Base-by-base conservation (phyloP, 2,888 invertebrate genomes). In the Netelia inedita region DNA sequence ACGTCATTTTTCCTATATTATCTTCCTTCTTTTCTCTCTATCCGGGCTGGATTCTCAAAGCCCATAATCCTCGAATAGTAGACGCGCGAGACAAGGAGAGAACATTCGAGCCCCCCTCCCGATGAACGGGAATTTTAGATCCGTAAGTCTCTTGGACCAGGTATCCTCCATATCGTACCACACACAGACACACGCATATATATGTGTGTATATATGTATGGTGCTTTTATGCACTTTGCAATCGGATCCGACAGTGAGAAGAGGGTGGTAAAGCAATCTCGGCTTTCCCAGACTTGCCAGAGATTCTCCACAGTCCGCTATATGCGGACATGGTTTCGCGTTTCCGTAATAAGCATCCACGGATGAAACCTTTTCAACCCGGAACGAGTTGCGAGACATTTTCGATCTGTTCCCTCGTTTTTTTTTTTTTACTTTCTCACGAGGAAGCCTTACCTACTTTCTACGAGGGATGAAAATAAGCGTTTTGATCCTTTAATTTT, bases 41-140 rank as follows among this genome's bases (percentile, higher is more conserved):
- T 83, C 81, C 68, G 69, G 59, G 80, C 81, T 86, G 82, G 78
- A 82, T 72, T 87, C 86, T 85, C 81, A 61, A 73, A 76, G 65
- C 65, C 83, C 83, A 73, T 74, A 85, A 78, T 85, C 71, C 86
- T 81, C 65, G 83, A 65, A 69, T 35, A 35, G 19, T 21, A 55
- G 10, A 61, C 50, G 28, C 14, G 14, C 41, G 50, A 66, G 65
- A 76, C 21, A 19, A 41, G 41, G 46, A 65, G 61, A 21, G 59
- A 63, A 6, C 57, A 57, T 57, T 57, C 16, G 16, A 9, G 19
- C 57, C 16, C 57, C 21, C 57, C 19, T 16, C 16, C 57, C 61
- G 28, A 50, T 19, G 8, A 69, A 69, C 69, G 69, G 69, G 41
- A 65, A 43, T 43, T 21, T 66, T 19, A 41, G 46, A 46, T 46